These are phyloP conservation scores for Entomobrya proxima DNA, from an alignment of 2,888 invertebrate species.

Conservation along the genomic window DNA sequence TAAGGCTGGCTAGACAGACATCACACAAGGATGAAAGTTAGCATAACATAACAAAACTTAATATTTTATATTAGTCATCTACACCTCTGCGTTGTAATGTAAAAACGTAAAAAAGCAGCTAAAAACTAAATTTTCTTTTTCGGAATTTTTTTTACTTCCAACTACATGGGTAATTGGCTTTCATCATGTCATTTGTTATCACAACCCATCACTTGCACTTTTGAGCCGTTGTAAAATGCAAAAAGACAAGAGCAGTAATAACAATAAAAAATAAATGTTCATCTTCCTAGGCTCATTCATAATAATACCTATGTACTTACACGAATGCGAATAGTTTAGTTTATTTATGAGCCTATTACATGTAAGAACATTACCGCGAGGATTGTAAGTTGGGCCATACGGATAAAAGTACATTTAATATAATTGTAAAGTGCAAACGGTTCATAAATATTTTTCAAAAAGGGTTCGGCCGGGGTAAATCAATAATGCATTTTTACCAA, in stretches of 20 bases:
- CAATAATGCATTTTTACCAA: not conserved
- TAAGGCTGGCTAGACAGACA: too few relatives aligned
- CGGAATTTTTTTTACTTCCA: not conserved
- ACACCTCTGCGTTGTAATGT: not conserved
- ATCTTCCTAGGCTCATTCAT: not conserved
- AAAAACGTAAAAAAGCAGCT: not conserved
- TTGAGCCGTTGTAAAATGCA: not conserved
- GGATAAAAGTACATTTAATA: not conserved
- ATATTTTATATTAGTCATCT: not conserved
- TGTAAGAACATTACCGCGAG: too few relatives aligned
- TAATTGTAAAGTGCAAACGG: not conserved
- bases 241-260: not conserved
- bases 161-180: not conserved
- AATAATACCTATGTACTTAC: not conserved
- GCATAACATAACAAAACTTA: not conserved
- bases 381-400: too few relatives aligned
- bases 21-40: too few relatives aligned
- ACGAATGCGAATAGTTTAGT: not conserved
- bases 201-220: not conserved
- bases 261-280: not conserved
- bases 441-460: too few relatives aligned
- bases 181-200: not conserved
- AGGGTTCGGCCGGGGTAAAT: not conserved
- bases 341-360: too few relatives aligned
- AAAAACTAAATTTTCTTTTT: conserved; percentile 40